Evolutionary conservation across 2,888 invertebrate genomes (phyloP).

Genomic region (Hyppa rectilinea): DNA sequence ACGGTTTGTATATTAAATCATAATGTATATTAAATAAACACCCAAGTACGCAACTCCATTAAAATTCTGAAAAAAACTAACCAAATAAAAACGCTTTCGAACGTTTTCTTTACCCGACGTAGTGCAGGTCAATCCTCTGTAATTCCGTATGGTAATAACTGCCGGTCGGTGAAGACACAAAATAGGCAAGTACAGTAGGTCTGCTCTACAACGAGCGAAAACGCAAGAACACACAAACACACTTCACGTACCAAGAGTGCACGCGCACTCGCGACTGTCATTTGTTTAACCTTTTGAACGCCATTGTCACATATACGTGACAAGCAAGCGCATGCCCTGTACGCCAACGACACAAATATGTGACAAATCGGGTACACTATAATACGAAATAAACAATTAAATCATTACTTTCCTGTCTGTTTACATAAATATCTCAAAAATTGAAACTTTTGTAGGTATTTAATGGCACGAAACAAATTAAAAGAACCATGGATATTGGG

Average conservation of each 20-base stretch:
- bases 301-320: too few species aligned
- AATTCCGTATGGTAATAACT: constrained; percentile 62
- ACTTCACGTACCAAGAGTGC: neutral
- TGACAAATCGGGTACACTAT: too few species aligned
- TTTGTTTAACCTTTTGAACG: too few species aligned
- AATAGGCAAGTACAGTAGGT: constrained; percentile 21
- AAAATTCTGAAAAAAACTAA: constrained; percentile 24
- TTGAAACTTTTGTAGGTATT: too few species aligned
- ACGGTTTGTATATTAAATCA: too few species aligned
- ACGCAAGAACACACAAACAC: neutral
- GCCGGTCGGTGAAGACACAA: constrained; percentile 16
- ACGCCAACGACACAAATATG: too few species aligned
- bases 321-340: too few species aligned
- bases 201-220: neutral
- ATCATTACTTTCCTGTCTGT: too few species aligned
- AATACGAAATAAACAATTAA: too few species aligned
- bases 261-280: neutral
- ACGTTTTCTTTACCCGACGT: constrained; percentile 30
- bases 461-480: too few species aligned
- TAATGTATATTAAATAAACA: constrained; percentile 33
- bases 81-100: constrained; percentile 34
- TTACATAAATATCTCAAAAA: too few species aligned
- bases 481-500: too few species aligned
- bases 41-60: constrained; percentile 19
- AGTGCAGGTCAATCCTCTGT: constrained; percentile 55